phyloP scores from a whole-genome alignment of 2,113 vertebrate genomes.

The Xiphophorus couchianus region DNA sequence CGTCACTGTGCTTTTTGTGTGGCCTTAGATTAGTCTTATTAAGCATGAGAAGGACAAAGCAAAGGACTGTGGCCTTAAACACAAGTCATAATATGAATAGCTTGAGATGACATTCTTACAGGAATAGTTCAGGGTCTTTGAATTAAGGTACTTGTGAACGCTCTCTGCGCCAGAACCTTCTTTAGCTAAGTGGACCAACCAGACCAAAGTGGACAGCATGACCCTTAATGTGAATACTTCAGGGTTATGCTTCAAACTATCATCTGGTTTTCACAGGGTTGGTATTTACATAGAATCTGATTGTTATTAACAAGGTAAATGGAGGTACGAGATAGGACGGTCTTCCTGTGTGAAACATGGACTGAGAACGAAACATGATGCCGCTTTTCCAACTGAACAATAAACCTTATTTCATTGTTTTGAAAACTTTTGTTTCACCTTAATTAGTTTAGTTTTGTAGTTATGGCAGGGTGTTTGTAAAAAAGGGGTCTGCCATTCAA shows the following conservation, averaged over 20 bases:
- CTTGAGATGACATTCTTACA: slow-evolving; percentile 41
- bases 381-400: not conserved
- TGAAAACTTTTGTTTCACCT: not conserved
- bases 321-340: no score
- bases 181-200: no score
- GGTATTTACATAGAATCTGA: not conserved
- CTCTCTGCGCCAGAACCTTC: no score
- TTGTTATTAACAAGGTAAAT: not conserved
- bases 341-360: no score
- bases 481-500: not conserved
- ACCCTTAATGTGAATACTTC: not conserved
- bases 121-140: no score
- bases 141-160: no score
- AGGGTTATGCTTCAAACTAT: not conserved
- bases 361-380: not conserved
- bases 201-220: not conserved
- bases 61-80: slow-evolving; percentile 26
- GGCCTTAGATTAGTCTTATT: slow-evolving; percentile 59
- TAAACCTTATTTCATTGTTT: not conserved
- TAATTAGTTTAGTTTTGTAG: not conserved
- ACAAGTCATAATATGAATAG: slow-evolving; percentile 52
- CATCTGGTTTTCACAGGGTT: not conserved
- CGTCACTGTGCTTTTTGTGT: slow-evolving; percentile 33
- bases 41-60: slow-evolving; percentile 64
- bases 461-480: not conserved